Base-by-base conservation (phyloP, 2,888 invertebrate species). In the Pharmacophagus antenor region DNA sequence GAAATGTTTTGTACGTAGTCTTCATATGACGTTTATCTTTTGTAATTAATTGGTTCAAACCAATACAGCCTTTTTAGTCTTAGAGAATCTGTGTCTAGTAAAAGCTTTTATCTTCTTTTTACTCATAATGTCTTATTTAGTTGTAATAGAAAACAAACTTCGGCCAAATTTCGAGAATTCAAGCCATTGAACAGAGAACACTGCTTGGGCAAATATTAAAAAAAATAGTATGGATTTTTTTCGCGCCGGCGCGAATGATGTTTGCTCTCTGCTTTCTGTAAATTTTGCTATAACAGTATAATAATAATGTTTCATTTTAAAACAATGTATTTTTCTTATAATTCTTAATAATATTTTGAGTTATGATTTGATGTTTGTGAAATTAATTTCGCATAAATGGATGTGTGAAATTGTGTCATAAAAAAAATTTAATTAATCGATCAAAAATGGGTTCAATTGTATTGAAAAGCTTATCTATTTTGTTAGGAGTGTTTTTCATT, bases 401-500 rank as follows among this genome's bases (percentile, higher is more conserved):
- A 42, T 1, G 42, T 44, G 42, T 44, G 17, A 37, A 44, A 44
- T 18, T 44, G 42, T 44, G 42, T 18, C 10, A 44, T 44, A 5
- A 44, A 18, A 44, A 37, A n/a, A 56, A 54, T 63, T 53, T 64
- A 56, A 69, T 62, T 70, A 60, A 49, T 63, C 61, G 68, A 42
- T 31, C 47, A 46, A 51, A 76, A 79, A 90, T 89, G 89, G 90
- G 86, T 64, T 90, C 96, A 69, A 94, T 98, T 74, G 98, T 98
- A 70, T 88, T 98, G 65, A 96, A 95, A 88, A 97, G 97, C 79
- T 92, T 98, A 73, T 98, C 98, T 54, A 92, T 98, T 73, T 93
- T 98, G 56, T 91, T 98, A 79, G 98, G 98, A 63, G 91, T 98
- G 73, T 98, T 98, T 91, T 98, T 98, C 85, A 94, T 98, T 77